These are phyloP conservation scores for Polypedilum pembai DNA, from an alignment of 1,140 invertebrate species.

Conservation along the genomic window DNA sequence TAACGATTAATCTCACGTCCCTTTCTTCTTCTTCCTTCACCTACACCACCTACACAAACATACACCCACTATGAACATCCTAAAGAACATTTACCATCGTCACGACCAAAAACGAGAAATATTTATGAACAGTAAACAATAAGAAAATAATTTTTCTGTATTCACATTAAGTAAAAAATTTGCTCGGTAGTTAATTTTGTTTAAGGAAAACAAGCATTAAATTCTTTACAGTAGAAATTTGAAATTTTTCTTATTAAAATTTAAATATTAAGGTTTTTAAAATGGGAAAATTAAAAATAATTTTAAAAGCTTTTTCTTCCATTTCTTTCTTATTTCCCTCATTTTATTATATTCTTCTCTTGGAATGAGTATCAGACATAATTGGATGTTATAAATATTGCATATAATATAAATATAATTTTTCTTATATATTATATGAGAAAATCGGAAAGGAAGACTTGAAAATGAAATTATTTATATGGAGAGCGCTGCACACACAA, in stretches of 20 bases:
- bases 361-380: slow-evolving; percentile 1
- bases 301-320: background rate
- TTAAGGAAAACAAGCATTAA: background rate
- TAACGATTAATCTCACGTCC: background rate
- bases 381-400: slow-evolving; percentile 11
- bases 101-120: too few relatives aligned
- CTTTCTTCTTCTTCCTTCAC: too few relatives aligned
- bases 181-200: too few relatives aligned
- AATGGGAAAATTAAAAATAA: background rate
- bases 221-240: background rate
- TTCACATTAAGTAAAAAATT: too few relatives aligned
- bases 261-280: background rate
- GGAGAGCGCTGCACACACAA: background rate
- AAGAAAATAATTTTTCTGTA: too few relatives aligned
- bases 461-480: background rate
- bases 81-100: too few relatives aligned
- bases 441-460: background rate
- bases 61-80: too few relatives aligned
- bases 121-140: too few relatives aligned
- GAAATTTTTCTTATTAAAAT: background rate
- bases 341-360: background rate
- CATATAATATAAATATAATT: background rate
- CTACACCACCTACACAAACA: too few relatives aligned
- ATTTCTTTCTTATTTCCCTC: background rate
- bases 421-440: background rate